Base-by-base conservation (phyloP, 1,140 invertebrate genomes). In the Samia ricini region DNA sequence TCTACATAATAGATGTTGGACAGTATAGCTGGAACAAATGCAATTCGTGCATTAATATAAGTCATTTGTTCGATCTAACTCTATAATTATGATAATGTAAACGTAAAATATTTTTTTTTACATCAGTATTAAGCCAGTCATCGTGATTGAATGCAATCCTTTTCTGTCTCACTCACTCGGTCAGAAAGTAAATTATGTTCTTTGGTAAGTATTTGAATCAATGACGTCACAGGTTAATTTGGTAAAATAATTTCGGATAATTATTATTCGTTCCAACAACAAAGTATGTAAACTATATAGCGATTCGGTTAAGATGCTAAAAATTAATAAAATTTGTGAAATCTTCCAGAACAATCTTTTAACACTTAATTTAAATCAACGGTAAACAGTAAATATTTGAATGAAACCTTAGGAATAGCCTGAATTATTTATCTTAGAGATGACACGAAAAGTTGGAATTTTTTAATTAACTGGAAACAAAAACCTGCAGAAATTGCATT, bases 121-220 rank as follows among this genome's bases (percentile, higher is more conserved):
- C 57, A 69, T 69, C 61, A 65, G 67, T 63, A 72, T 76, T 56
- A 51, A 72, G 68, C 82, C 63, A 88, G 85, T 88, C 85, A 88
- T 83, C 76, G 76, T 74, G 81, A 86, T 85, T 88, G 85, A 86
- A 82, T 68, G 74, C 78, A 85, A 85, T 83, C 81, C 81, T 84
- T 83, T 85, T 79, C 64, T 26, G 50, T 29, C 64, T 62, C n/a
- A n/a, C n/a, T n/a, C n/a, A 69, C 68, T 59, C 52, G 61, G 61
- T 66, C 68, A 72, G 70, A 68, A 67, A 68, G 69, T 55, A 55
- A 52, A 19, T 52, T 52, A 4, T n/a, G 10, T 55, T 55, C 24
- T 55, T 15, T 55, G n/a, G 8, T 49, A 7, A 36, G 33, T 51
- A 19, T 51, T 42, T 42, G 7, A 42, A 42, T 15, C 33, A 42